A percentile compares a stretch with the other conserved stretches of the same genome.
Evolutionary conservation across 2,113 vertebrate species (phyloP).

Genomic region (Jaculus jaculus): DNA sequence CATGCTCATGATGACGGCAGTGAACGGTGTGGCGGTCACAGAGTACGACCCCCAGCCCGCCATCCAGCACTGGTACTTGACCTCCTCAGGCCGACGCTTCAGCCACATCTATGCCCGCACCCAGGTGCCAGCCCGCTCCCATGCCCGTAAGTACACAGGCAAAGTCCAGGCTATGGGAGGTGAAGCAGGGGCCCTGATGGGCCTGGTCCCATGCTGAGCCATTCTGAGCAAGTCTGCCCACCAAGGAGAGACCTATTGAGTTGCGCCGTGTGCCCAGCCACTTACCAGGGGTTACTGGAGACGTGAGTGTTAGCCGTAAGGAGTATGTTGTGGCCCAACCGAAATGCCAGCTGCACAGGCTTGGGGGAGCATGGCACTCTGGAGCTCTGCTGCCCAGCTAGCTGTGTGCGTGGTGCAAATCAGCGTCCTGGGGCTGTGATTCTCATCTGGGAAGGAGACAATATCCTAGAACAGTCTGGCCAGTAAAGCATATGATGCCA

Average conservation of each 20-base stretch:
- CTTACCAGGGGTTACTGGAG: background rate
- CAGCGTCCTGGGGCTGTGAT: background rate
- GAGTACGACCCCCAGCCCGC: constrained; percentile 72
- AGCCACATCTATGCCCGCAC: constrained; percentile 44
- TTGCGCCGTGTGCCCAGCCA: fast-evolving
- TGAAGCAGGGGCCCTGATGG: background rate
- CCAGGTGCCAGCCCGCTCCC: background rate
- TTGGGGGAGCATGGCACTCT: fast-evolving
- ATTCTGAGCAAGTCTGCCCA: background rate
- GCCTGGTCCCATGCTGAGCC: background rate
- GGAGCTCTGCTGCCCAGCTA: background rate
- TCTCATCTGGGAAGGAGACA: background rate
- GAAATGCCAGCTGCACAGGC: fast-evolving
- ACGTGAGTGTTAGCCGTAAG: background rate
- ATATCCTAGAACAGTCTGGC: background rate
- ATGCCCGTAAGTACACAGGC: background rate
- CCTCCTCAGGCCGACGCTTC: constrained; percentile 71
- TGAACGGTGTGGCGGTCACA: constrained; percentile 62
- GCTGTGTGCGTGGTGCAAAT: background rate
- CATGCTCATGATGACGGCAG: constrained; percentile 74
- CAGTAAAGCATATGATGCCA: fast-evolving
- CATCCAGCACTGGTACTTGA: constrained; percentile 76
- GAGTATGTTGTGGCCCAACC: background rate
- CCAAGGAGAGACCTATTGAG: background rate
- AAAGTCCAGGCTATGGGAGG: fast-evolving